Percentiles rank a stretch among this genome's conserved stretches.
These are phyloP conservation scores for Spodoptera picta DNA, from an alignment of 2,888 invertebrate genomes.

Conservation along the genomic window DNA sequence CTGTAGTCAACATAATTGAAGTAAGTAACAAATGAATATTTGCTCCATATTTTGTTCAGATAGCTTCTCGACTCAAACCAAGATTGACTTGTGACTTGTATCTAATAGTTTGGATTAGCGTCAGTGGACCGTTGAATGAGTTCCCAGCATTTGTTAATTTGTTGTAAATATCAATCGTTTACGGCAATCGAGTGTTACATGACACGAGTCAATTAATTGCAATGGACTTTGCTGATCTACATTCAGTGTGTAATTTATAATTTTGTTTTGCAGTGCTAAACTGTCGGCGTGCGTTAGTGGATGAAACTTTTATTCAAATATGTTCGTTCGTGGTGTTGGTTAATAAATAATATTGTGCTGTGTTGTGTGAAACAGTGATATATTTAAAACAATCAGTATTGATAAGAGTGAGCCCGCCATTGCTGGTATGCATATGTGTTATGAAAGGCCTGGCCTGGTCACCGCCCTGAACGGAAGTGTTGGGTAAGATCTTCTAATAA, in stretches of 20 bases:
- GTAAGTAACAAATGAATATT: constrained; percentile 16
- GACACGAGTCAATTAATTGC: constrained; percentile 57
- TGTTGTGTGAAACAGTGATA: constrained; percentile 49
- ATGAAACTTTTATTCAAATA: constrained; percentile 70
- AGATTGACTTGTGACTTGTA: constrained; percentile 12
- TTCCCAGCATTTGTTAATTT: constrained; percentile 37
- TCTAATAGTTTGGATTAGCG: constrained; percentile 26
- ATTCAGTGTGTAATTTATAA: constrained; percentile 65
- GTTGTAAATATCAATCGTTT: constrained; percentile 49
- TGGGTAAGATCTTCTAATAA: constrained; percentile 72
- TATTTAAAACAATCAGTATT: constrained; percentile 59
- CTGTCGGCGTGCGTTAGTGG: constrained; percentile 56
- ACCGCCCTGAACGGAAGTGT: constrained; percentile 84
- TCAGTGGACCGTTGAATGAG: constrained; percentile 22
- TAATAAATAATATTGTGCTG: constrained; percentile 61
- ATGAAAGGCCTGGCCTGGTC: constrained; percentile 84
- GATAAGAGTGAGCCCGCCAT: constrained; percentile 70
- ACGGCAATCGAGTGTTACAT: constrained; percentile 67
- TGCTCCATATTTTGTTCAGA: constrained; percentile 13
- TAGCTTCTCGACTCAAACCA: constrained; percentile 7
- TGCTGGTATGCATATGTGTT: constrained; percentile 87
- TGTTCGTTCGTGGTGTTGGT: constrained; percentile 85
- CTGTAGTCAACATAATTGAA: constrained; percentile 16
- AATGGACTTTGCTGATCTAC: constrained; percentile 53
- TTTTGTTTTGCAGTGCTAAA: constrained; percentile 68